These are phyloP conservation scores for Melopsittacus undulatus DNA, from an alignment of 2,797 vertebrate genomes.

Conservation along the genomic window DNA sequence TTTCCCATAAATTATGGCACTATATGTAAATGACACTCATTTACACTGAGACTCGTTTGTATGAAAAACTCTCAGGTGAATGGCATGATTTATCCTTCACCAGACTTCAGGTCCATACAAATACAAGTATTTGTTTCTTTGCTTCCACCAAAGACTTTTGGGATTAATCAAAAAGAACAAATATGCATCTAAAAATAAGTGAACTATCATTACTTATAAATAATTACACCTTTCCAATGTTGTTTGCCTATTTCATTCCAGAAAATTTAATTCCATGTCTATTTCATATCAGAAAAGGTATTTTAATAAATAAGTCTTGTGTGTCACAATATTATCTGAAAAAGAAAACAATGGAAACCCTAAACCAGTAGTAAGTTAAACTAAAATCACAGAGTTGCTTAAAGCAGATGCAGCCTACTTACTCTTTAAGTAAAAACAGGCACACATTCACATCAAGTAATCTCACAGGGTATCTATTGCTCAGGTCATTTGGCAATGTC, in stretches of 20 bases:
- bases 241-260: constrained; percentile 63
- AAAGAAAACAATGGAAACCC: not conserved
- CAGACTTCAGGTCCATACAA: constrained; percentile 68
- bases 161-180: constrained; percentile 80
- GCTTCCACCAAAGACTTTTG: constrained; percentile 78
- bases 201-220: constrained; percentile 79
- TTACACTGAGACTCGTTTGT: constrained; percentile 67
- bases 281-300: constrained; percentile 62
- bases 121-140: constrained; percentile 72
- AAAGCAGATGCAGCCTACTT: not conserved
- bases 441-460: not conserved
- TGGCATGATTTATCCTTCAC: constrained; percentile 64
- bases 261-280: constrained; percentile 7
- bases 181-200: constrained; percentile 80
- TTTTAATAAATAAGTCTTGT: constrained; percentile 36
- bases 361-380: not conserved
- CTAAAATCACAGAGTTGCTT: not conserved
- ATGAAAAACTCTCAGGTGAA: constrained; percentile 75
- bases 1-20: constrained; percentile 9
- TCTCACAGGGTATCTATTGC: not conserved
- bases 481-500: not conserved
- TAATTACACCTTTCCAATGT: constrained; percentile 49
- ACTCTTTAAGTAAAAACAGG: not conserved
- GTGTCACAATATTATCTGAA: constrained; percentile 69
- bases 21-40: constrained; percentile 35